Conservation (phyloP, 2,888 invertebrate genomes). For the Lycocerus yunnanus region DNA sequence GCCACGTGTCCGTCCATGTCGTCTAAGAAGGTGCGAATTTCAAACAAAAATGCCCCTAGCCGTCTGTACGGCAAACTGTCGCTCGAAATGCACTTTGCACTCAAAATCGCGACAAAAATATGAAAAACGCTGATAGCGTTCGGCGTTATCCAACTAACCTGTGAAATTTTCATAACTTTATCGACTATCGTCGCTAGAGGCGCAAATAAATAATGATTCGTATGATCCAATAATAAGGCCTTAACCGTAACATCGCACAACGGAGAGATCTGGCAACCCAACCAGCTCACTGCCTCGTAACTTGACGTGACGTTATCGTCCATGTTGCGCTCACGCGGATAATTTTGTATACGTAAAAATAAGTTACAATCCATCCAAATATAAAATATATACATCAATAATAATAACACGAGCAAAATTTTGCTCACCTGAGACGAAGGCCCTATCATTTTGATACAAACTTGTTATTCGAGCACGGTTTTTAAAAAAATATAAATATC, state of each 20-base stretch:
- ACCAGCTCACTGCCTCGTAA: conserved; percentile 63
- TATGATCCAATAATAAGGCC: conserved; percentile 79
- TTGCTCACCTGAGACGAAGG: conserved; percentile 76
- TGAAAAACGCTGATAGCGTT: conserved; percentile 84
- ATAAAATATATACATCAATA: conserved; percentile 66
- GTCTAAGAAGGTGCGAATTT: conserved; percentile 81
- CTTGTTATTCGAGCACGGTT: not conserved
- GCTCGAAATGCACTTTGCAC: conserved; percentile 76
- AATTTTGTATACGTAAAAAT: conserved; percentile 72
- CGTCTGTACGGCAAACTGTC: conserved; percentile 73
- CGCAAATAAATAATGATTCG: conserved; percentile 82
- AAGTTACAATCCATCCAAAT: conserved; percentile 74
- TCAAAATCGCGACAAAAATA: conserved; percentile 73
- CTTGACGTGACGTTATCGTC: conserved; percentile 44
- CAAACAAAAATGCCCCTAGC: conserved; percentile 76
- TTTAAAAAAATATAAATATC: not conserved
- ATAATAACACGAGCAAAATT: conserved; percentile 64
- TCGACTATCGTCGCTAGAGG: conserved; percentile 79
- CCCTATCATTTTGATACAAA: conserved; percentile 56
- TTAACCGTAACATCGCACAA: conserved; percentile 83
- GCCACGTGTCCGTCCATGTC: conserved; percentile 88
- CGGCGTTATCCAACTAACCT: conserved; percentile 68
- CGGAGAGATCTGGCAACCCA: conserved; percentile 75
- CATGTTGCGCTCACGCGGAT: conserved; percentile 62
- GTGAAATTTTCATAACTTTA: conserved; percentile 58